Evolutionary conservation across 2,888 invertebrate species (phyloP), one percentile per base, ranked within the genome.

Genomic region (Lissonota sp.): DNA sequence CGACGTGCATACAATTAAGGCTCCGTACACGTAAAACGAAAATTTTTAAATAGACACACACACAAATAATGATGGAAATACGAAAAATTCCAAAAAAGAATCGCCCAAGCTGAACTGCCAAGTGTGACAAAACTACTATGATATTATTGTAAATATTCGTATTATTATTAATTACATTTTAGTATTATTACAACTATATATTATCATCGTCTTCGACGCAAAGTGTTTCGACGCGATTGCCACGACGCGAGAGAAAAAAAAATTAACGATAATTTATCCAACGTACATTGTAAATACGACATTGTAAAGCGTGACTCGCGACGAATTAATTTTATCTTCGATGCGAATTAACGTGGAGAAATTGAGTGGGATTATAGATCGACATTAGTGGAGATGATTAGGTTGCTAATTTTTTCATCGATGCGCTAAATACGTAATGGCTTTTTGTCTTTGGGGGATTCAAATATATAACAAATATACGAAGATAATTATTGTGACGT

Each of bases 391-490:
- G 14, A 51, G 62, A 73, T 44, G 72, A 74, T 40, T 74, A 69
- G 71, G 60, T 82, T 76, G 73, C 67, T 74, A 67, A 62, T 83
- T 83, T 82, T 77, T 80, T 79, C 75, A 84, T 82, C 78, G 74
- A 79, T 74, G 80, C 74, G 76, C 79, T 26, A 26, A 77, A 75
- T 79, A 71, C 78, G 66, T 63, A 74, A 76, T 26, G 14, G 62
- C 73, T 74, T 79, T 80, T 82, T 70, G 55, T 79, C 66, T 69
- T 69, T 76, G 64, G 12, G 71, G 55, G 10, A 40, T 67, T 62
- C 37, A 58, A 58, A 44, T 53, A 76, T 78, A 82, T 64, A 79
- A 73, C 63, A 55, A 70, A 66, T 57, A 75, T 76, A 63, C 16
- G 83, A 72, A 77, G 37, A 84, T 79, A 82, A 66, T 83, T 62